phyloP scores from a whole-genome alignment of 2,797 vertebrate species.

The Iguana delicatissima region DNA sequence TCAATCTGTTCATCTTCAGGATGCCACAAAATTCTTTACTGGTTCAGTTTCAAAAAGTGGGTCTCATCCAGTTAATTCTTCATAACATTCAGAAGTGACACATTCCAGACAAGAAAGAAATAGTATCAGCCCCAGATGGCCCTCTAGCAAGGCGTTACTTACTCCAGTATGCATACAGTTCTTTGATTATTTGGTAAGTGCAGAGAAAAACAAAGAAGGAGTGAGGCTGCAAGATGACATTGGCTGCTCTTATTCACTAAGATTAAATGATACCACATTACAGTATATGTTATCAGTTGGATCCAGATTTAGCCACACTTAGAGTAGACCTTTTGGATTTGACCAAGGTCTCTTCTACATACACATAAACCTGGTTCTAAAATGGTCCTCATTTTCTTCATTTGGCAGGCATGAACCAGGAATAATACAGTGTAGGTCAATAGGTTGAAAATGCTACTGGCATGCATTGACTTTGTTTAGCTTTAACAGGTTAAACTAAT shows the following conservation, averaged over 20 bases:
- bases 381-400: fast-evolving
- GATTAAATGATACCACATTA: background rate
- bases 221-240: background rate
- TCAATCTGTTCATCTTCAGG: background rate
- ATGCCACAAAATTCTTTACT: background rate
- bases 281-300: background rate
- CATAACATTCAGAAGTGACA: background rate
- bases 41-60: background rate
- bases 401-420: background rate
- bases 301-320: no score
- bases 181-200: background rate
- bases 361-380: background rate
- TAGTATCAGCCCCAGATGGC: background rate
- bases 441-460: background rate
- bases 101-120: background rate
- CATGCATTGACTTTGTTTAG: background rate
- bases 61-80: background rate
- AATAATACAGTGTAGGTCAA: constrained; percentile 10
- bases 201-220: background rate
- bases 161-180: background rate
- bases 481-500: background rate
- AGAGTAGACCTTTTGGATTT: background rate
- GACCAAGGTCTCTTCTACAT: background rate
- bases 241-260: background rate
- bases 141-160: background rate